Evolutionary conservation across 1,140 invertebrate genomes (phyloP).

Genomic region (Trissolcus basalis): DNA sequence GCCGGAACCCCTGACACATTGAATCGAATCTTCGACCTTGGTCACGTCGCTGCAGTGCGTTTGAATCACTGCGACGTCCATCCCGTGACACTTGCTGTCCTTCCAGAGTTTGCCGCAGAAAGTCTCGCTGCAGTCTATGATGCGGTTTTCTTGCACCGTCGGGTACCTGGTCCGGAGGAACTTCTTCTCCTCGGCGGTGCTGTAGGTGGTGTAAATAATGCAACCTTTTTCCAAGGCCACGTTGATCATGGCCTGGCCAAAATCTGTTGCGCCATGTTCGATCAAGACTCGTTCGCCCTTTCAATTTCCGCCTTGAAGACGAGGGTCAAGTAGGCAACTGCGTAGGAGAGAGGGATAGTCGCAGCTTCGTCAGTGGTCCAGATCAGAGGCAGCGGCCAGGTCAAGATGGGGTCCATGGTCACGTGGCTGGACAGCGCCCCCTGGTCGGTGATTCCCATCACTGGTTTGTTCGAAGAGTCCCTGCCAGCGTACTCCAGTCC

Average conservation of each 20-base stretch:
- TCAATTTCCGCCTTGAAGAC: constrained; percentile 81
- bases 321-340: constrained; percentile 91
- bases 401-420: constrained; percentile 84
- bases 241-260: constrained; percentile 84
- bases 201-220: constrained; percentile 82
- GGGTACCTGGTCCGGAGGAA: constrained; percentile 87
- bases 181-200: constrained; percentile 83
- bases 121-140: constrained; percentile 39
- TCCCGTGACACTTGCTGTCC: constrained; percentile 79
- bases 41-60: constrained; percentile 5
- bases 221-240: constrained; percentile 79
- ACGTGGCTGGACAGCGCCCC: constrained; percentile 90
- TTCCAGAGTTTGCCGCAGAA: constrained; percentile 74
- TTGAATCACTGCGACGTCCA: constrained; percentile 80
- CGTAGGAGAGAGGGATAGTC: constrained; percentile 76
- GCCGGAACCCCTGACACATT: constrained; percentile 79
- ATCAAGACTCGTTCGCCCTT: constrained; percentile 80
- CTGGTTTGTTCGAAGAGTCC: constrained; percentile 75
- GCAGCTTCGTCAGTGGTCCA: constrained; percentile 79
- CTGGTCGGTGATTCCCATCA: constrained; percentile 85
- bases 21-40: constrained; percentile 79
- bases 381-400: constrained; percentile 83
- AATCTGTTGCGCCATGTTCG: constrained; percentile 81
- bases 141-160: constrained; percentile 71
- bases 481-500: constrained; percentile 84